Conservation (phyloP, 2,888 invertebrate genomes). For the Scaptomyza reducta region DNA sequence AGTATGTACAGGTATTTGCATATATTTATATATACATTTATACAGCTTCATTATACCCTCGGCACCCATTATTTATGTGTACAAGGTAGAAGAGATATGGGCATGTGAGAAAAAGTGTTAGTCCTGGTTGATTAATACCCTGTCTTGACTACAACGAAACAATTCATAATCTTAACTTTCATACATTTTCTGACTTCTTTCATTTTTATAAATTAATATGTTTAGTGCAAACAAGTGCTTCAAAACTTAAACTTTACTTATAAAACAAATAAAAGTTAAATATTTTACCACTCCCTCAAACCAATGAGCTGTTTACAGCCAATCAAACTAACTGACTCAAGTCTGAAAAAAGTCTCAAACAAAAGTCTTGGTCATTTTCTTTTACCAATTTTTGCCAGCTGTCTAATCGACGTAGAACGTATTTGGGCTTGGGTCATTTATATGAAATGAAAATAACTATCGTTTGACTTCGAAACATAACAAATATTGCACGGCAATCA, state of each 20-base stretch:
- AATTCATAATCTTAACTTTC: background rate
- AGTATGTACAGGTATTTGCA: background rate
- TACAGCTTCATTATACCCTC: background rate
- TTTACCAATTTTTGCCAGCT: conserved; percentile 1
- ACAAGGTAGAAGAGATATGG: background rate
- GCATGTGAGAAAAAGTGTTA: background rate
- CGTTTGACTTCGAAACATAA: background rate
- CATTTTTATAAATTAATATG: background rate
- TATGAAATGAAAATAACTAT: background rate
- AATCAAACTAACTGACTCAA: conserved; percentile 13
- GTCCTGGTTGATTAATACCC: background rate
- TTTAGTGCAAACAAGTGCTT: background rate
- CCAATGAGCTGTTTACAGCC: conserved; percentile 4
- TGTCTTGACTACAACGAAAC: background rate
- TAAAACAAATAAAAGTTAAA: conserved; percentile 1
- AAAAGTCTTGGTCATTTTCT: background rate
- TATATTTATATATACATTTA: background rate
- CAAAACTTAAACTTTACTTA: background rate
- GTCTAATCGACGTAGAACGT: background rate
- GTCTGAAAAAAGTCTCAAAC: background rate
- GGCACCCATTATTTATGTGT: background rate
- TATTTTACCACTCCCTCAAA: background rate
- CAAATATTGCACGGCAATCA: conserved; percentile 2
- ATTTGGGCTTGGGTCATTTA: background rate
- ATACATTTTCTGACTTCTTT: background rate